Conservation (phyloP, 2,888 invertebrate species). For the Oscheius sp. region DNA sequence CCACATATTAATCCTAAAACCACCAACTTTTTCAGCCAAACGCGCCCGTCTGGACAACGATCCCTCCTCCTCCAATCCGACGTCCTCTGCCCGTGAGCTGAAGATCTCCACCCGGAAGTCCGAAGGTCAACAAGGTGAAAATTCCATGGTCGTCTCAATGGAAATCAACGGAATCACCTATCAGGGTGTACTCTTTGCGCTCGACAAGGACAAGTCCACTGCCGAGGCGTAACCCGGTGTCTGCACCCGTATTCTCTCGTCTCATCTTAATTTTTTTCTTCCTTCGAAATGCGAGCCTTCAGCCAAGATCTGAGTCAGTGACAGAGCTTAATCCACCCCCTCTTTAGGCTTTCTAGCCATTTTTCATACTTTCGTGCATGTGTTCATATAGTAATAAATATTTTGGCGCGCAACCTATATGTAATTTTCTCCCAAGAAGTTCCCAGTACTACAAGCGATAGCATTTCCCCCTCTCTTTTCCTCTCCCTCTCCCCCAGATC, state of each 20-base stretch:
- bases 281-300: too few species aligned
- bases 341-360: not conserved
- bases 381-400: too few species aligned
- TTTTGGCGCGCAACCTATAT: too few species aligned
- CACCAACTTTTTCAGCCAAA: constrained; percentile 35
- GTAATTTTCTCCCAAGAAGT: too few species aligned
- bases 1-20: too few species aligned
- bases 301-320: not conserved
- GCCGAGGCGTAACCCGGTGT: not conserved
- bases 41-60: constrained; percentile 34
- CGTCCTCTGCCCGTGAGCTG: constrained; percentile 36
- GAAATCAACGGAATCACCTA: constrained; percentile 95
- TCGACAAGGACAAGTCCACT: constrained; percentile 32
- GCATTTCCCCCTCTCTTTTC: too few species aligned
- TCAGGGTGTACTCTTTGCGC: constrained; percentile 77
- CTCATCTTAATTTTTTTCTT: too few species aligned
- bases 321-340: constrained; percentile 5
- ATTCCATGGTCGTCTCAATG: constrained; percentile 90
- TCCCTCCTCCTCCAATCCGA: constrained; percentile 10
- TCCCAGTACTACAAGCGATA: too few species aligned
- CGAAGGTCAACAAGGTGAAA: constrained; percentile 48
- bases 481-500: too few species aligned
- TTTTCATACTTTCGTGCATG: not conserved
- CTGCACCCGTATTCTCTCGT: too few species aligned
- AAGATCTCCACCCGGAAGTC: constrained; percentile 44